Percentiles rank a stretch among this genome's conserved stretches.
Evolutionary conservation across 2,888 invertebrate genomes (phyloP).

Genomic region (Aphidoletes aphidimyza): DNA sequence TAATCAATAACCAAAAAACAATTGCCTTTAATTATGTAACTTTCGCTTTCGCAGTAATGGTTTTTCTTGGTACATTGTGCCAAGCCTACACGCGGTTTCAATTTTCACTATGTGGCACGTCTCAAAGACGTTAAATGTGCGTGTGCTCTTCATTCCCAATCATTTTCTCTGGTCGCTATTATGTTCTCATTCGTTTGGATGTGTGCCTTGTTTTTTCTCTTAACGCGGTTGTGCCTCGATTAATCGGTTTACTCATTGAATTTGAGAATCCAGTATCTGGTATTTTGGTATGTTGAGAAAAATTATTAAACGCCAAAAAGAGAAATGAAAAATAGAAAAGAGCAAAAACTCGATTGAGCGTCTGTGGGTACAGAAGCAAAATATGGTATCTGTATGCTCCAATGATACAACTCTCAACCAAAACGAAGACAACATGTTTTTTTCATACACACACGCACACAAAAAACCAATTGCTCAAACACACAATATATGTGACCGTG

Average conservation of each 20-base stretch:
- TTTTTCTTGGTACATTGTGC: background rate
- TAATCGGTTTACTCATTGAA: background rate
- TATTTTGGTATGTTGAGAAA: background rate
- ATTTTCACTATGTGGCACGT: background rate
- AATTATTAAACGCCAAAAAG: background rate
- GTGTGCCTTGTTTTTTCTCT: background rate
- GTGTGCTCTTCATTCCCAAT: slow-evolving; percentile 13
- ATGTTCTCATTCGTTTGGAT: slow-evolving; percentile 2
- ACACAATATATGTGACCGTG: background rate
- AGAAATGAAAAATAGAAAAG: background rate
- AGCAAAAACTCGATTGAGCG: background rate
- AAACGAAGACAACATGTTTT: too few species aligned
- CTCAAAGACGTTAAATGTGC: background rate
- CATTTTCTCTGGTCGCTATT: background rate
- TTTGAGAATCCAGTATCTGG: background rate
- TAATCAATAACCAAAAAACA: background rate
- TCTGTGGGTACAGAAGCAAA: background rate
- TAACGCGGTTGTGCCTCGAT: background rate
- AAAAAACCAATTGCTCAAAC: too few species aligned
- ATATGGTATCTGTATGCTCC: background rate
- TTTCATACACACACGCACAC: too few species aligned
- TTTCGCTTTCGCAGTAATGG: background rate
- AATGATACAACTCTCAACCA: background rate
- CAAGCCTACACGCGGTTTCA: background rate
- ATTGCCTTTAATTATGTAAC: slow-evolving; percentile 46